Evolutionary conservation across 1,140 invertebrate species (phyloP).

Genomic region (Condylostylus longicornis): DNA sequence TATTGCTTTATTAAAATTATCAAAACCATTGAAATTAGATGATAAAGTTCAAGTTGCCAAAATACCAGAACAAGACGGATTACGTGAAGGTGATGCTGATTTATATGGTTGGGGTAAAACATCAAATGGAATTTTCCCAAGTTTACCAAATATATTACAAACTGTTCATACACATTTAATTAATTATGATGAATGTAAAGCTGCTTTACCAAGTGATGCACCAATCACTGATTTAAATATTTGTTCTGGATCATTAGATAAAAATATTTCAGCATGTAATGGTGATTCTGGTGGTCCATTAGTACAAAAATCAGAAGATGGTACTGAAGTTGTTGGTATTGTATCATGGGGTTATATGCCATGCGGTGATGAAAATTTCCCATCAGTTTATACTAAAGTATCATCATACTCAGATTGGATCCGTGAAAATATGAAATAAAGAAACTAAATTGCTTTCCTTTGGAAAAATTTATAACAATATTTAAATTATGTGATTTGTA

Average conservation of each 20-base stretch:
- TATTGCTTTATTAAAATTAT: conserved; percentile 22
- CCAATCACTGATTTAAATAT: conserved; percentile 33
- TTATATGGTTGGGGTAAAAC: conserved; percentile 33
- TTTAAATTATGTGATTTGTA: too few relatives aligned
- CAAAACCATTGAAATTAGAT: conserved; percentile 18
- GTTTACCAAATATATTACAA: conserved; percentile 28
- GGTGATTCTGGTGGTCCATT: conserved; percentile 55
- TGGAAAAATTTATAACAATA: too few relatives aligned
- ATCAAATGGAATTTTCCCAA: conserved; percentile 14
- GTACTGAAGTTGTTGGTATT: conserved; percentile 40
- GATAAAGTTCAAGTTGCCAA: conserved; percentile 16
- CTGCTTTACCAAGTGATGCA: conserved; percentile 16
- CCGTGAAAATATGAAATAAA: too few relatives aligned
- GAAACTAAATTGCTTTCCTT: too few relatives aligned
- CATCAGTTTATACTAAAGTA: conserved; percentile 55
- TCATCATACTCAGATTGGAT: conserved; percentile 48
- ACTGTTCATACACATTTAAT: conserved; percentile 18
- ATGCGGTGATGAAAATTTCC: conserved; percentile 44
- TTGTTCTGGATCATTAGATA: conserved; percentile 41
- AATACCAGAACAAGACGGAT: conserved; percentile 29
- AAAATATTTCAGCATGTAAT: conserved; percentile 39
- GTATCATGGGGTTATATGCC: conserved; percentile 63
- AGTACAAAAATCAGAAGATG: conserved; percentile 29
- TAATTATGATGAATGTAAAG: conserved; percentile 11
- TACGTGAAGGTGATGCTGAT: conserved; percentile 15